Percentiles rank a stretch among this genome's conserved stretches.
Conservation (phyloP, 2,113 vertebrate species). For the Regulus satrapa region DNA sequence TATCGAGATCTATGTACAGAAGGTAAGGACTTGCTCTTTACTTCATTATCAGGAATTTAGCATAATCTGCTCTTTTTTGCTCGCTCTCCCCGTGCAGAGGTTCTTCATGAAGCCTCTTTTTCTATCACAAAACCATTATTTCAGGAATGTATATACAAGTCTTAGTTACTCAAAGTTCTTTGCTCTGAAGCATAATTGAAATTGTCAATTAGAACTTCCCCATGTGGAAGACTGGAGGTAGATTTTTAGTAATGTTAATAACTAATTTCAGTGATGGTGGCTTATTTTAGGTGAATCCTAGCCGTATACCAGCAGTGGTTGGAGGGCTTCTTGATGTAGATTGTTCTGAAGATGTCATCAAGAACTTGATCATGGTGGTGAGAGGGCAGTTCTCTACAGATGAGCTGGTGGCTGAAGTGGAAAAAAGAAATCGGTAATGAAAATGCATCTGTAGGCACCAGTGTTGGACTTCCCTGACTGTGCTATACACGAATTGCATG, state of each 20-base stretch:
- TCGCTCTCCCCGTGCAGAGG: not conserved
- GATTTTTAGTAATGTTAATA: not conserved
- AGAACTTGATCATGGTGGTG: conserved; percentile 89
- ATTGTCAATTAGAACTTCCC: not conserved
- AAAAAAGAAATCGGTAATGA: conserved; percentile 88
- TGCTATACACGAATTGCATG: not conserved
- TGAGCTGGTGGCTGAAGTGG: conserved; percentile 90
- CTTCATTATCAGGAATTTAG: not conserved
- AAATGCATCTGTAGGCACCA: not conserved
- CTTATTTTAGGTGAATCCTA: conserved; percentile 85
- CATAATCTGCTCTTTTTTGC: not conserved
- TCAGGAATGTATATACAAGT: not conserved
- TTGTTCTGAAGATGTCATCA: conserved; percentile 92
- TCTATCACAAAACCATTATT: not conserved
- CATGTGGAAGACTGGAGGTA: not conserved
- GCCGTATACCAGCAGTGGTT: conserved; percentile 87
- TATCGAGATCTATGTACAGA: conserved; percentile 94
- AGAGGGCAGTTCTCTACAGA: conserved; percentile 92
- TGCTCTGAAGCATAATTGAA: not conserved
- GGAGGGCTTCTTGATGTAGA: conserved; percentile 92
- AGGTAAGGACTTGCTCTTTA: conserved; percentile 69
- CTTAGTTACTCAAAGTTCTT: not conserved
- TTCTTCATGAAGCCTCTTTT: not conserved
- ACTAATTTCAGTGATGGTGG: not conserved
- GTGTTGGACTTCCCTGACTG: not conserved